phyloP scores from a whole-genome alignment of 2,797 vertebrate species.

The Adelosebastes latens region DNA sequence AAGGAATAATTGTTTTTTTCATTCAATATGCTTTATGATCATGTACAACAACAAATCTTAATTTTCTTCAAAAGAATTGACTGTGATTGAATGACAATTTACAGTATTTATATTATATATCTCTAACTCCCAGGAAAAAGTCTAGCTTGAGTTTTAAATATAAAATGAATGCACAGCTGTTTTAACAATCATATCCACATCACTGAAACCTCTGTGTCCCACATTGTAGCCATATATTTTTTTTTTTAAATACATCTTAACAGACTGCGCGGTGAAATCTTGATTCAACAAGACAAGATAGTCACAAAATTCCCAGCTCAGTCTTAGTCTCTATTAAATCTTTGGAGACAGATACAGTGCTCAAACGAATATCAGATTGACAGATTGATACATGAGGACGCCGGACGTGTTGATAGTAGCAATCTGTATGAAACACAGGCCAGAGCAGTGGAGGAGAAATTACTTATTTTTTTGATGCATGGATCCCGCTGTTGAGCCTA shows the following conservation, averaged over 20 bases:
- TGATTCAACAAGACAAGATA: constrained; percentile 56
- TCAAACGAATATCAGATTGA: constrained; percentile 77
- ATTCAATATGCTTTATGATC: not conserved
- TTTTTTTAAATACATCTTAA: constrained; percentile 10
- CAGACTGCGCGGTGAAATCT: constrained; percentile 45
- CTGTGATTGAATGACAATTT: not conserved
- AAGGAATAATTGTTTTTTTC: not conserved
- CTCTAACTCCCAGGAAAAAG: not conserved
- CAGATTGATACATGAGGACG: constrained; percentile 80
- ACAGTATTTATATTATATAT: not conserved
- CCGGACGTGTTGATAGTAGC: constrained; percentile 71
- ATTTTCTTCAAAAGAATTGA: not conserved
- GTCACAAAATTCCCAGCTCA: constrained; percentile 56
- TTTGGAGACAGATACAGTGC: constrained; percentile 70
- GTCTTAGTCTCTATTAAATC: constrained; percentile 57
- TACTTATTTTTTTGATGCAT: constrained; percentile 78
- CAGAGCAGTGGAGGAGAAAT: constrained; percentile 74
- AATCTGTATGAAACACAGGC: constrained; percentile 79
- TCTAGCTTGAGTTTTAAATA: not conserved
- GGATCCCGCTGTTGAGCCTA: constrained; percentile 76
- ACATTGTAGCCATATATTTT: not conserved
- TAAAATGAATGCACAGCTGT: not conserved
- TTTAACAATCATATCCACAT: not conserved
- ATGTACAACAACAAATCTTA: not conserved
- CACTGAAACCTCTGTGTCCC: not conserved